Evolutionary conservation across 2,888 invertebrate genomes (phyloP), one percentile per base, ranked within the genome.

Genomic region (Monoplex corrugatus): DNA sequence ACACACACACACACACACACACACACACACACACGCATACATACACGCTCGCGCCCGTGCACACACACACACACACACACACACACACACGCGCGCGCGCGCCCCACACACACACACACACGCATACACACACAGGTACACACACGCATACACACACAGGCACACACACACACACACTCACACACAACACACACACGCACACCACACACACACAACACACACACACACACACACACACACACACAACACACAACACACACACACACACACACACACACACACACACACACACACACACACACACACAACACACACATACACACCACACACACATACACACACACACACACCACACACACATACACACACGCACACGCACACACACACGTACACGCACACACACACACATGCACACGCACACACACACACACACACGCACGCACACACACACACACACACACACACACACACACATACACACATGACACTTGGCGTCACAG

Each of bases 131-230:
- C 63, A 68, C 63, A 68, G 28, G 28, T n/a, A 2, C 63, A 23
- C 50, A 50, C 50, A 19, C 50, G 50, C 19, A 19, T 19, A 50
- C 50, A 50, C 50, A 50, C 50, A 50, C 50, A 50, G 10, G 8
- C 50, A 19, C 50, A 50, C 50, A 19, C 50, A 50, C 50, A 19
- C 50, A 50, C 50, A 50, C 50, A 50, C 50, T 8, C 8, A 50
- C 50, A 19, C 50, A 50, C 50, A 19, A 19, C 50, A 50, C 50
- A 19, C 50, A 50, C 50, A 50, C 68, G n/a, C 68, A n/a, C 68
- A 68, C 68, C n/a, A 68, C 68, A n/a, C 68, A 68, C 68, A n/a
- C 68, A 68, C 68, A 28, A 68, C 68, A n/a, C 68, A n/a, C 68
- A n/a, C 68, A n/a, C 68, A n/a, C 68, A 68, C 68, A 68, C 68